phyloP scores from a whole-genome alignment of 1,140 invertebrate species.

The Hirudo medicinalis region DNA sequence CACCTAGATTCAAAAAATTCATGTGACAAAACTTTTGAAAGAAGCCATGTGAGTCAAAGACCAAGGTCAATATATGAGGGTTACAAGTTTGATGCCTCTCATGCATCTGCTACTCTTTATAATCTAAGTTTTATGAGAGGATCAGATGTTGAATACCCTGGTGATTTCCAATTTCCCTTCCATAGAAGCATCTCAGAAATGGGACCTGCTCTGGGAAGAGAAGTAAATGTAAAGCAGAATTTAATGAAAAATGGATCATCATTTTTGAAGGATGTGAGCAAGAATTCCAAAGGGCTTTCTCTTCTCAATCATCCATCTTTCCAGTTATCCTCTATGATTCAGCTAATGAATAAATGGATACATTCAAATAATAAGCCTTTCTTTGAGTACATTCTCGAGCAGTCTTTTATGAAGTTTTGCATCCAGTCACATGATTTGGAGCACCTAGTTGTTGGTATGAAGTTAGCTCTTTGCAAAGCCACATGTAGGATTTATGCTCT shows the following conservation, averaged over 20 bases:
- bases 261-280: background rate
- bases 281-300: conserved; percentile 50
- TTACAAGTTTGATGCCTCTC: background rate
- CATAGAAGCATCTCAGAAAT: conserved; percentile 17
- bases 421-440: conserved; percentile 71
- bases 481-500: conserved; percentile 73
- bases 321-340: conserved; percentile 44
- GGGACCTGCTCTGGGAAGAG: conserved; percentile 6
- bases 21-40: background rate
- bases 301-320: conserved; percentile 68
- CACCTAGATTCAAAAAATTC: background rate
- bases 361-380: conserved; percentile 2
- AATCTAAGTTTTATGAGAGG: background rate
- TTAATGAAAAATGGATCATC: background rate
- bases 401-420: conserved; percentile 64
- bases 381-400: conserved; percentile 5
- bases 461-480: conserved; percentile 63
- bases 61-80: conserved; percentile 6
- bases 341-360: conserved; percentile 12
- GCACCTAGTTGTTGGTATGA: conserved; percentile 64
- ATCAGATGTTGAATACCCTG: too few species aligned
- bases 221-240: background rate
- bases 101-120: background rate
- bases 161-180: background rate
- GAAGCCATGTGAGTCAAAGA: background rate